Evolutionary conservation across 2,888 invertebrate genomes (phyloP).

Genomic region (Eupithecia subumbrata): DNA sequence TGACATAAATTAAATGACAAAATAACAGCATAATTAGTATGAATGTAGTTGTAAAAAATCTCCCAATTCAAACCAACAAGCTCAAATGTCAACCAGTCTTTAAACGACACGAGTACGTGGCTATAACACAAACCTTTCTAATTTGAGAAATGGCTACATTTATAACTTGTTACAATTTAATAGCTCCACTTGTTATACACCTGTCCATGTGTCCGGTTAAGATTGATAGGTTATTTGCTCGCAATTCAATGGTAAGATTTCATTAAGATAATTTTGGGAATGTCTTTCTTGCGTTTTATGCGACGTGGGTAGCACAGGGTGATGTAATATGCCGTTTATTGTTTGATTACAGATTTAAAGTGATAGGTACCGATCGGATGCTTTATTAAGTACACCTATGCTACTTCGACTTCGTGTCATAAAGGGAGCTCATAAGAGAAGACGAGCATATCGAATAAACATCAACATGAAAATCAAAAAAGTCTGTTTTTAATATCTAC

Average conservation of each 20-base stretch:
- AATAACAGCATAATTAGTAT: too few relatives aligned
- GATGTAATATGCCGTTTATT: not conserved
- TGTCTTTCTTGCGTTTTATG: slow-evolving; percentile 1
- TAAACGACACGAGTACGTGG: slow-evolving; percentile 1
- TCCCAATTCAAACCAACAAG: not conserved
- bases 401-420: too few relatives aligned
- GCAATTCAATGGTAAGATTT: slow-evolving; percentile 14
- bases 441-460: too few relatives aligned
- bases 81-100: slow-evolving; percentile 10
- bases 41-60: not conserved
- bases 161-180: slow-evolving; percentile 37
- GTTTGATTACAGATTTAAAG: not conserved
- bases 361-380: not conserved
- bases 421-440: too few relatives aligned
- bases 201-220: slow-evolving; percentile 28
- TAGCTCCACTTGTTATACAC: slow-evolving; percentile 35
- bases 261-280: slow-evolving; percentile 1
- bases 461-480: too few relatives aligned
- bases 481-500: too few relatives aligned
- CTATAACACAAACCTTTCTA: slow-evolving; percentile 37
- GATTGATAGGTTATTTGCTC: slow-evolving; percentile 25
- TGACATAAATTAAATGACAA: too few relatives aligned
- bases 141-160: slow-evolving; percentile 37
- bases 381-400: not conserved
- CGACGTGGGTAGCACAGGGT: not conserved